Evolutionary conservation across 1,140 invertebrate genomes (phyloP), one percentile per base, ranked within the genome.

Genomic region (Hycleus phaleratus): DNA sequence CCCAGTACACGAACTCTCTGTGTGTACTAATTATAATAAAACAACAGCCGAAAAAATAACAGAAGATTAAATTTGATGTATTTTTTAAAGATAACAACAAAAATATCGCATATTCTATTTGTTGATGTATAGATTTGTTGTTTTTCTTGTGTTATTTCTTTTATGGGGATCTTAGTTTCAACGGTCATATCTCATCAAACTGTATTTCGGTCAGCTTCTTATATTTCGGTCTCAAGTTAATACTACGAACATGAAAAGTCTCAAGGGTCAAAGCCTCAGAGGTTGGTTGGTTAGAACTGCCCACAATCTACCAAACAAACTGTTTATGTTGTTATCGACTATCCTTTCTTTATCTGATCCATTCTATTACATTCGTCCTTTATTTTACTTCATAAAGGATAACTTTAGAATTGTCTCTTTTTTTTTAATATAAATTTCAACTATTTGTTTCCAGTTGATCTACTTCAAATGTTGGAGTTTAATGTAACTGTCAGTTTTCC

Each of bases 381-480:
- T 26, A 43, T 57, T 12, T 49, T 57, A 18, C 18, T 18, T 18
- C 18, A 18, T 18, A 18, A 18, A 18, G 18, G 18, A 18, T 18
- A 18, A 18, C 18, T 18, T 18, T 18, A 18, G 18, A 18, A 18
- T 18, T 18, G 18, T 18, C 18, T 18, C 1, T 18, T 18, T 18
- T 18, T 18, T 18, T 18, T 18, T 18, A 18, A 18, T 18, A 18
- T 18, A 18, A 18, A 18, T 38, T 39, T 39, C 38, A 6, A 11
- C 65, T 66, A 72, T 66, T 62, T 67, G 58, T 74, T 73, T 84
- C 59, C 82, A 93, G 93, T 98, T 69, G 95, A 98, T 75, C 78
- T 98, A 47, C 80, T 98, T 56, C 95, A 98, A 77, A 97, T 97
- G 91, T 76, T 98, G 72, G 95, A 98, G 74, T 91, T 91, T 73